Evolutionary conservation across 1,140 invertebrate species (phyloP), one percentile per base, ranked within the genome.

Genomic region (Leucophenga varia): DNA sequence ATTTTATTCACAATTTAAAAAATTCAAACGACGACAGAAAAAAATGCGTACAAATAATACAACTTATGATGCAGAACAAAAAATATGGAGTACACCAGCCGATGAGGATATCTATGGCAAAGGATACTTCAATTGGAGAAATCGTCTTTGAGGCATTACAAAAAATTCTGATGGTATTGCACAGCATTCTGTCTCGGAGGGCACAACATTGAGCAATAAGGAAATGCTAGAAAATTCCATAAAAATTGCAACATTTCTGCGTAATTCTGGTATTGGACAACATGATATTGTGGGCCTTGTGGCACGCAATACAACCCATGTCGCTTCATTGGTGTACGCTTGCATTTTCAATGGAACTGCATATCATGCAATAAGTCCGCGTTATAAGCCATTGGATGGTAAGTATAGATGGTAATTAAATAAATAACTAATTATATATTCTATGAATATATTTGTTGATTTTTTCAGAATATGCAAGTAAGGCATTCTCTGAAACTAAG

Each of bases 261-360:
- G 61, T 8, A 36, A 45, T 5, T 2, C 45, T 21, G 55, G 53
- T 2, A 18, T 69, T 8, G 31, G 36, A 1, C 64, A 69, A n/a
- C 35, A 58, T 0, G 64, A 69, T 40, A 48, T 69, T 18, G 61
- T 69, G 2, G 64, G 64, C 8, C 40, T 69, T n/a, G 59, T 63
- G 17, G 64, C 43, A 5, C 40, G 64, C 22, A 69, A 69, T 21
- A 61, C 64, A 1, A 64, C 57, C 2, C 60, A 69, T 8, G 52
- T 69, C 3, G 50, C 35, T 9, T 55, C 64, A 0, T 57, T 69
- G 6, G 49, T 31, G 6, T 69, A 65, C 12, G 64, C 37, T 3
- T 69, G 64, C 14, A 65, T 69, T n/a, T 69, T 69, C 8, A 69
- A 68, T 31, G 64, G 64, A 3, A 59, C 64, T 6, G 49, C 64